phyloP scores from a whole-genome alignment of 1,140 invertebrate species.

The Calosoma granatense region DNA sequence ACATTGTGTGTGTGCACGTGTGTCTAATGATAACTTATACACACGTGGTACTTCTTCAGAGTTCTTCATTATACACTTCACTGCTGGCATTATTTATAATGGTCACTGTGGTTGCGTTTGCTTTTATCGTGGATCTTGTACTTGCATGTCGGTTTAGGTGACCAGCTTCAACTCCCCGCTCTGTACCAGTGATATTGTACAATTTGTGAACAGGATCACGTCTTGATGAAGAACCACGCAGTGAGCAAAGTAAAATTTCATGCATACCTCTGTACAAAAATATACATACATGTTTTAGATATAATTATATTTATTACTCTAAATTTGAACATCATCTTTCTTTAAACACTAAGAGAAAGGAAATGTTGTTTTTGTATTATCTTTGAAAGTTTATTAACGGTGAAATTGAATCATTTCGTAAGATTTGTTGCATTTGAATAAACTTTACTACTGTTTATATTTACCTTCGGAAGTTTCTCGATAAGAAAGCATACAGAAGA shows the following conservation, averaged over 20 bases:
- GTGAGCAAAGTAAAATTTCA: slow-evolving; percentile 50
- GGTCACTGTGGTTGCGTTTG: slow-evolving; percentile 27
- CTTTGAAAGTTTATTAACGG: no score
- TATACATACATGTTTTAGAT: no score
- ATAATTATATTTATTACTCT: no score
- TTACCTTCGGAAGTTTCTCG: slow-evolving; percentile 55
- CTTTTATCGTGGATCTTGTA: slow-evolving; percentile 28
- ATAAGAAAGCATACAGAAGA: slow-evolving; percentile 73
- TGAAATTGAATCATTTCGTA: no score
- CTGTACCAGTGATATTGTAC: slow-evolving; percentile 15
- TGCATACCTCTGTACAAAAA: slow-evolving; percentile 50
- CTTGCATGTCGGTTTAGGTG: slow-evolving; percentile 26
- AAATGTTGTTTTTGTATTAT: no score
- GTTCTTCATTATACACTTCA: slow-evolving; percentile 28
- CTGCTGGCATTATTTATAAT: slow-evolving; percentile 29
- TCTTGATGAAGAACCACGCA: slow-evolving; percentile 15
- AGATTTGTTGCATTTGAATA: no score
- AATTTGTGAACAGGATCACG: background rate
- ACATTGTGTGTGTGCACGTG: no score
- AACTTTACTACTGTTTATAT: no score
- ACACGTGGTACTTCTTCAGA: slow-evolving; percentile 26
- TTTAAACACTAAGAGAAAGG: no score
- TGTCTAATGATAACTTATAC: slow-evolving; percentile 15
- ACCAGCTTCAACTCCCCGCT: slow-evolving; percentile 17
- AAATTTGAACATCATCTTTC: no score